Evolutionary conservation across 2,113 vertebrate genomes (phyloP), one percentile per base, ranked within the genome.

Genomic region (Typhlomys cinereus): DNA sequence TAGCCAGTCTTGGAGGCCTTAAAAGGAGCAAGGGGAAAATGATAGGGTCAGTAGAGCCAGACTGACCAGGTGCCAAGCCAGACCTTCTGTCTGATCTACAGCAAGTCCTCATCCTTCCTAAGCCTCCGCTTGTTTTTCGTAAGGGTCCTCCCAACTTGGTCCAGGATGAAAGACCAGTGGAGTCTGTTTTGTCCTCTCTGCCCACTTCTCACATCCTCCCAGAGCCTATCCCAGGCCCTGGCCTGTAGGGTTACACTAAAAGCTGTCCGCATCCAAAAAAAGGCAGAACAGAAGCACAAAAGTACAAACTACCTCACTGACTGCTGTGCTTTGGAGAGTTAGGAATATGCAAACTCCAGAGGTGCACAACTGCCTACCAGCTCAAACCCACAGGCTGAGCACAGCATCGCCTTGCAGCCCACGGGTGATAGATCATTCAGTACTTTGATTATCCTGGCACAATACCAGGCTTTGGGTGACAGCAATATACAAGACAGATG

Each of bases 81-180:
- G 15, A 34, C 34, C 57, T 71, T 66, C 62, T 76, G 8, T 62
- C 61, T 78, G 78, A 85, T 79, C 46, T 67, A 81, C 39, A 39
- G 41, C 74, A 41, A 61, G 48, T 46, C 25, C 18, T 31, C 41
- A 39, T 44, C 59, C 39, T 78, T 44, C 70, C 54, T 27, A 46
- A 88, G 64, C 73, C 64, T 92, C 57, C 4, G 44, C 48, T 87
- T 54, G 12, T 41, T 29, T 39, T 69, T 84, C 29, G 25, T 89
- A 5, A 57, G 54, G 27, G 4, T 44, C 52, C 39, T 12, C 36
- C 34, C 17, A 48, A 29, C 31, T 57, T 46, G 15, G 27, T 57
- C 66, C 46, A n/a, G 23, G 21, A 31, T 34, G 3, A 70, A 61
- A 20, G 48, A 46, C 54, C 52, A 39, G 64, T 57, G n/a, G 13